These are phyloP conservation scores for Bombylius major DNA, from an alignment of 2,888 invertebrate genomes.

Conservation along the genomic window DNA sequence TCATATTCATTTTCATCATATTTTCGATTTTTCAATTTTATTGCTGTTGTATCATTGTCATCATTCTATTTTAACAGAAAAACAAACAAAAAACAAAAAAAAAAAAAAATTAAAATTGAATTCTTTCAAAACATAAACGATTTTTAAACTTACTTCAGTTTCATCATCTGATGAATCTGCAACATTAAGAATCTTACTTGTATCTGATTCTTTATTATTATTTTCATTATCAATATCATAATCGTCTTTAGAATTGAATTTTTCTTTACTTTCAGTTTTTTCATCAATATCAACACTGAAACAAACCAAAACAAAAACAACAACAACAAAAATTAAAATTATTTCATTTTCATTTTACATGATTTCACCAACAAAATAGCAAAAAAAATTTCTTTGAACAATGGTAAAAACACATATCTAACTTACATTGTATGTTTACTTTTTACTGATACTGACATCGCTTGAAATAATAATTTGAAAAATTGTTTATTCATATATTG, in stretches of 20 bases:
- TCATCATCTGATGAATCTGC: constrained; percentile 16
- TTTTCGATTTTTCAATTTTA: constrained; percentile 43
- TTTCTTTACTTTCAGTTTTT: constrained; percentile 18
- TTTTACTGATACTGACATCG: constrained; percentile 47
- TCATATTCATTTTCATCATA: constrained; percentile 54
- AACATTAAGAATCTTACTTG: neutral
- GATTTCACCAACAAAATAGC: too few relatives aligned
- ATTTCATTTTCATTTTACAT: too few relatives aligned
- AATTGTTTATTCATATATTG: constrained; percentile 61
- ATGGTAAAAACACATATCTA: neutral
- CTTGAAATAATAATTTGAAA: constrained; percentile 51
- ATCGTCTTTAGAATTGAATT: too few relatives aligned
- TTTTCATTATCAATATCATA: constrained; percentile 28
- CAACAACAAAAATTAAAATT: too few relatives aligned
- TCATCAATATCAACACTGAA: constrained; percentile 37
- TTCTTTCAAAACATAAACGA: too few relatives aligned
- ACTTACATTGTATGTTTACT: constrained; percentile 32
- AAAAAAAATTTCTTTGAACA: too few relatives aligned
- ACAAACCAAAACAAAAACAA: too few relatives aligned
- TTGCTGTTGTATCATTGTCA: constrained; percentile 33
- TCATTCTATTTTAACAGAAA: constrained; percentile 16
- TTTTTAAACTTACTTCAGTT: constrained; percentile 14
- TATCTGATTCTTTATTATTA: constrained; percentile 16
- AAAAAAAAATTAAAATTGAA: too few relatives aligned
- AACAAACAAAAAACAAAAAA: too few relatives aligned